Evolutionary conservation across 1,140 invertebrate species (phyloP), one percentile per base, ranked within the genome.

Genomic region (Cherax quadricarinatus): DNA sequence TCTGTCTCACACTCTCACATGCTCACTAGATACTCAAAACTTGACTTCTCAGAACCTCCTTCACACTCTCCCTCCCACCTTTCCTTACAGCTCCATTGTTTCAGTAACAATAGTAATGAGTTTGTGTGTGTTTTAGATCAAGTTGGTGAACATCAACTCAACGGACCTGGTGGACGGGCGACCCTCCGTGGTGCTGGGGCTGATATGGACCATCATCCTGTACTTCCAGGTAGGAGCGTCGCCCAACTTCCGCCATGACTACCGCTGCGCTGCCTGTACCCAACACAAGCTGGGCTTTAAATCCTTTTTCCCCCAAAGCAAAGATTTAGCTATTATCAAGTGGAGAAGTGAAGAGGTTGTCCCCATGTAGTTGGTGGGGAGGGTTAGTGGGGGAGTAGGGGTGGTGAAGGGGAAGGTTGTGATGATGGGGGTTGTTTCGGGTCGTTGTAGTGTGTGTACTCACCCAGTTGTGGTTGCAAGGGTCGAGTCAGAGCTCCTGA

Each of bases 181-280:
- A 96, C 98, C 99, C 82, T 97, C 98, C 89, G 99, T 99, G 95
- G 98, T 99, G 80, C 96, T 99, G 91, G 99, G 99, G 88, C 97
- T 99, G 48, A 98, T 99, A 94, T 99, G 99, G 99, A 99, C 99
- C 94, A 99, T 99, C 95, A 99, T 99, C 95, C 96, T 99, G 79
- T 99, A 99, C 96, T 99, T 99, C 97, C 99, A 99, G 97, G 99
- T 99, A 96, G 95, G 95, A 78, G 80, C 75, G 70, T 94, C 86
- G 30, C 79, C 93, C 91, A 70, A 70, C 57, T 86, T 86, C 75
- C 84, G 79, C 49, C 84, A 86, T 81, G 84, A 81, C 78, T 86
- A 86, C 62, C 83, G 62, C 53, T 91, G 89, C 84, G 12, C 30
- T 2, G 73, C 73, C 49, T 91, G 75, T 91, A 16, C 18, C 57